Conservation (phyloP, 2,888 invertebrate species). For the Mechanitis messenoides region DNA sequence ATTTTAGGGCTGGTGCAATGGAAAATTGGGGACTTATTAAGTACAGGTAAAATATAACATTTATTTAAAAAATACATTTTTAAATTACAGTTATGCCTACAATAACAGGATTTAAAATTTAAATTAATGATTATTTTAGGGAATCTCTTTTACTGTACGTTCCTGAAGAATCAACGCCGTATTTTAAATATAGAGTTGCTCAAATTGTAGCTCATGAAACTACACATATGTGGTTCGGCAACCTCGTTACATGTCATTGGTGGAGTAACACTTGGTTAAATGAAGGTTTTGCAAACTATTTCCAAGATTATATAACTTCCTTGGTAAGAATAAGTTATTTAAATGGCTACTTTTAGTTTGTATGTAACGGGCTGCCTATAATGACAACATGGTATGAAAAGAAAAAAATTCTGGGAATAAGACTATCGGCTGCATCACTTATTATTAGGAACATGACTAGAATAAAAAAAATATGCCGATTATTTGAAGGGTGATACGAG, state of each 20-base stretch:
- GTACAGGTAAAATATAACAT: constrained; percentile 75
- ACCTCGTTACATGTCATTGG: constrained; percentile 85
- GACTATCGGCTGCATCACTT: too few species aligned
- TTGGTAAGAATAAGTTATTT: constrained; percentile 35
- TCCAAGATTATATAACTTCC: constrained; percentile 80
- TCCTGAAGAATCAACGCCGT: constrained; percentile 59
- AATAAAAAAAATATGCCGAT: too few species aligned
- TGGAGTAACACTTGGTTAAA: constrained; percentile 86
- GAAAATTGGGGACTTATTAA: constrained; percentile 94
- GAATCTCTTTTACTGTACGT: constrained; percentile 67
- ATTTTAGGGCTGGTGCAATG: constrained; percentile 91
- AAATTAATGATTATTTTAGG: constrained; percentile 36
- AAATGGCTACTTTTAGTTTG: too few species aligned
- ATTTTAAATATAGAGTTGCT: constrained; percentile 74
- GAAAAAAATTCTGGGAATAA: too few species aligned
- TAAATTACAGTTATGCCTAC: background rate
- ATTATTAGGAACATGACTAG: too few species aligned
- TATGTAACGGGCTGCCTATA: background rate
- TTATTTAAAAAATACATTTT: too few species aligned
- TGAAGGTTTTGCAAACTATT: constrained; percentile 83
- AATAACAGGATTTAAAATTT: background rate
- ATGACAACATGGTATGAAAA: background rate
- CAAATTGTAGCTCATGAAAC: constrained; percentile 84
- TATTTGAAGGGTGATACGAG: too few species aligned
- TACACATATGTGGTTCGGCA: constrained; percentile 90